phyloP scores from a whole-genome alignment of 2,113 vertebrate species.

The Leptosomus discolor region DNA sequence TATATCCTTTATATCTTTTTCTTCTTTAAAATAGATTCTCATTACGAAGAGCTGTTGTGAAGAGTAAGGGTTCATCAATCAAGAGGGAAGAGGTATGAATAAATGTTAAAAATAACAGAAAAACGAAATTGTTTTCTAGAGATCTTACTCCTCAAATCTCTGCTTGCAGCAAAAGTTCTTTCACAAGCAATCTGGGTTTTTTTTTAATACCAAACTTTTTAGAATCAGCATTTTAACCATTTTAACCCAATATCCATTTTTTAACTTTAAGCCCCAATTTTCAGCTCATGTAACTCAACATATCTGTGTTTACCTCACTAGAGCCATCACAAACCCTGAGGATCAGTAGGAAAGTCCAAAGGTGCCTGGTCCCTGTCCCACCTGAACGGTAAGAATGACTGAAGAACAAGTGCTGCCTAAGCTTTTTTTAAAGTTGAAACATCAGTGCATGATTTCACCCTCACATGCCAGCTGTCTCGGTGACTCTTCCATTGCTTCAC shows the following conservation, averaged over 20 bases:
- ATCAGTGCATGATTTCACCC: fast-evolving
- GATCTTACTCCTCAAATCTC: not conserved
- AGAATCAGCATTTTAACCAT: not conserved
- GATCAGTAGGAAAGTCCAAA: not conserved
- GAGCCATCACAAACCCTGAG: not conserved
- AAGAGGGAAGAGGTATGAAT: not conserved
- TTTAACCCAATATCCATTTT: not conserved
- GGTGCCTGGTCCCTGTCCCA: not conserved
- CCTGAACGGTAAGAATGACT: not conserved
- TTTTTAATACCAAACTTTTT: not conserved
- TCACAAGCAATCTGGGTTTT: not conserved
- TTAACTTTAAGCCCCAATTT: not conserved
- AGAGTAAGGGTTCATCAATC: not conserved
- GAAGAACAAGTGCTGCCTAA: not conserved
- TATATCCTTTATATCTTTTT: not conserved
- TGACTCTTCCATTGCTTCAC: not conserved
- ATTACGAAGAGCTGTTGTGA: not conserved
- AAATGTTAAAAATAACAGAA: not conserved
- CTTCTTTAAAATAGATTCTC: not conserved
- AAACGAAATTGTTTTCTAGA: not conserved
- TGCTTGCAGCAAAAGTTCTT: not conserved
- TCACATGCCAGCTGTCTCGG: fast-evolving
- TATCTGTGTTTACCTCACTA: not conserved
- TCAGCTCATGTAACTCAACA: not conserved
- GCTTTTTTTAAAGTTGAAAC: not conserved